Base-by-base conservation (phyloP, 1,140 invertebrate genomes). In the Lepidurus arcticus region DNA sequence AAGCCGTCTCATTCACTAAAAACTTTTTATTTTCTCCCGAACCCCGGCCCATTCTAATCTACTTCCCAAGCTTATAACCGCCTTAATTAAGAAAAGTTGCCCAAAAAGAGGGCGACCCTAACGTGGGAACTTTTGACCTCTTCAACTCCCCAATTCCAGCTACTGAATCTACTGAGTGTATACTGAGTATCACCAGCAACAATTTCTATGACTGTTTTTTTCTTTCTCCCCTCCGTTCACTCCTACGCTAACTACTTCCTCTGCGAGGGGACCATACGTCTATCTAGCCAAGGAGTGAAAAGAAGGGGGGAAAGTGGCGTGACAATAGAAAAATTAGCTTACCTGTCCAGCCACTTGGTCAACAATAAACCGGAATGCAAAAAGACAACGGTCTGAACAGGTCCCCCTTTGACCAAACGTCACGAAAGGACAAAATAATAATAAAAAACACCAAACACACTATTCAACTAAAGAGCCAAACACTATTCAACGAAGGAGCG, bases 261-360 rank as follows among this genome's bases (percentile, higher is more conserved):
- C 21, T 21, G 16, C 21, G 53, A 13, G 16, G 53, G 21, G 53
- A 21, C 7, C 6, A 21, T 13, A 65, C 47, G 21, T 21, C n/a
- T 21, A 65, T 65, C 53, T 65, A 65, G 53, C 16, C 5, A 65
- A 13, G 16, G 53, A 65, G 53, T 65, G 7, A 16, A 21, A 21
- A 21, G 47, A 16, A 65, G 21, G 21, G 53, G 53, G 53, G 21
- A 65, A 65, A 65, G 16, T 65, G 53, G 53, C 53, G 53, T 65
- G 53, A 65, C 53, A 65, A 65, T 65, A 65, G 53, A 65, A 65
- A 65, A 65, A 65, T 65, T 65, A 65, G 53, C 53, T 65, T 65
- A 65, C 53, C 53, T 65, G 53, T 65, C 53, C 16, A 65, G 53
- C 53, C 53, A 65, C 53, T 65, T 65, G 53, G 53, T 65, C 53